Evolutionary conservation across 2,888 invertebrate genomes (phyloP).

Genomic region (Halocaridina rubra): DNA sequence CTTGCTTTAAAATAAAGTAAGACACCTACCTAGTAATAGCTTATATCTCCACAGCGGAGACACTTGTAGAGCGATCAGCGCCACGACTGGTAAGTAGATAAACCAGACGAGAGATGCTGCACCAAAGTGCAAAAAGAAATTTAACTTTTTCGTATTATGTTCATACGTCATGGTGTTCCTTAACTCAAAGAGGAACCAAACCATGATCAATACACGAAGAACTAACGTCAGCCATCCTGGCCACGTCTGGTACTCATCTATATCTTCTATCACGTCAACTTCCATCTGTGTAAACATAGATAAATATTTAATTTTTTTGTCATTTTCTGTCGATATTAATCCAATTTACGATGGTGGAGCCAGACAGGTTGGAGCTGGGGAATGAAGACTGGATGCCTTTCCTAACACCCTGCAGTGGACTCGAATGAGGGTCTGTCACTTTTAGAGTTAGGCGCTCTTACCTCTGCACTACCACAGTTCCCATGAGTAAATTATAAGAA

Average conservation of each 20-base stretch:
- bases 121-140: slow-evolving; percentile 95
- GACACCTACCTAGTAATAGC: slow-evolving; percentile 86
- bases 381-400: no score
- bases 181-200: slow-evolving; percentile 84
- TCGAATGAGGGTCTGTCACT: no score
- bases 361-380: no score
- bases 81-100: slow-evolving; percentile 94
- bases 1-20: no score
- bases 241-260: slow-evolving; percentile 97
- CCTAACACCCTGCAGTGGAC: no score
- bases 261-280: slow-evolving; percentile 94
- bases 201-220: slow-evolving; percentile 85
- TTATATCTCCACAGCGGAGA: slow-evolving; percentile 96
- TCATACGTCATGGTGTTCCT: slow-evolving; percentile 84
- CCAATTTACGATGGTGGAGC: no score
- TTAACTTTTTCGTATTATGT: slow-evolving; percentile 84
- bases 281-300: slow-evolving; percentile 77
- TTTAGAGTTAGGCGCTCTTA: no score
- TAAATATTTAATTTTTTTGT: not conserved
- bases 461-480: no score
- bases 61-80: slow-evolving; percentile 91
- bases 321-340: no score
- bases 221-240: slow-evolving; percentile 94
- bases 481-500: no score
- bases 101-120: slow-evolving; percentile 99